Conservation (phyloP, 2,888 invertebrate species). For the Spodoptera exigua region DNA sequence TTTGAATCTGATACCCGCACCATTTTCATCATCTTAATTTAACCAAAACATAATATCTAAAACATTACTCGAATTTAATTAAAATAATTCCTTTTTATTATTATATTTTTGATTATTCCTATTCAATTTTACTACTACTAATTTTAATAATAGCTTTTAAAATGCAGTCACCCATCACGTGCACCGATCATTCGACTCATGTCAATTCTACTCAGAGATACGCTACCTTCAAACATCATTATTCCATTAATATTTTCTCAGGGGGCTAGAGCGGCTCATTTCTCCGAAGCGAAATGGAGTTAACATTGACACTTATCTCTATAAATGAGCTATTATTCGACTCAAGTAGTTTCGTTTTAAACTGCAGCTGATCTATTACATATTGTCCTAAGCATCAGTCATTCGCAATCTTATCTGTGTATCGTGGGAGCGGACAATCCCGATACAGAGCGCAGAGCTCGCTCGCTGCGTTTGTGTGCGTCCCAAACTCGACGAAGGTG, state of each 20-base stretch:
- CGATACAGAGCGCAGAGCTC: slow-evolving; percentile 50
- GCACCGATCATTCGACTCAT: slow-evolving; percentile 18
- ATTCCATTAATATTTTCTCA: slow-evolving; percentile 67
- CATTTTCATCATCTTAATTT: slow-evolving; percentile 13
- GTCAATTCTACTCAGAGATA: slow-evolving; percentile 20
- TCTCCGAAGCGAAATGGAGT: slow-evolving; percentile 69
- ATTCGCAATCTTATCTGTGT: slow-evolving; percentile 83
- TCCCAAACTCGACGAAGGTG: slow-evolving; percentile 36
- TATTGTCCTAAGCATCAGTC: slow-evolving; percentile 86
- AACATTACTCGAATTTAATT: slow-evolving; percentile 22
- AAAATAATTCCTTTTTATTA: slow-evolving; percentile 22
- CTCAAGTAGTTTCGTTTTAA: slow-evolving; percentile 72
- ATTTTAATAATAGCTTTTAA: too few species aligned
- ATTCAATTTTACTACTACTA: too few species aligned
- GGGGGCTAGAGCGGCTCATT: slow-evolving; percentile 62
- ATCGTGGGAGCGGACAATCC: slow-evolving; percentile 83
- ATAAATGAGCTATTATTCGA: slow-evolving; percentile 84
- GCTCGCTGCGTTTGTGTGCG: slow-evolving; percentile 68
- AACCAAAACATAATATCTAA: slow-evolving; percentile 17
- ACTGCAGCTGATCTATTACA: slow-evolving; percentile 82
- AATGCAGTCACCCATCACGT: slow-evolving; percentile 8
- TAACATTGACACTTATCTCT: slow-evolving; percentile 83
- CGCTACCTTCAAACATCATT: slow-evolving; percentile 37
- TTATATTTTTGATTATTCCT: slow-evolving; percentile 4
- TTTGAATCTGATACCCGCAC: too few species aligned